A percentile compares a stretch with the other conserved stretches of the same genome.
phyloP scores from a whole-genome alignment of 23 tunicate genomes.

The Corella eumyota region DNA sequence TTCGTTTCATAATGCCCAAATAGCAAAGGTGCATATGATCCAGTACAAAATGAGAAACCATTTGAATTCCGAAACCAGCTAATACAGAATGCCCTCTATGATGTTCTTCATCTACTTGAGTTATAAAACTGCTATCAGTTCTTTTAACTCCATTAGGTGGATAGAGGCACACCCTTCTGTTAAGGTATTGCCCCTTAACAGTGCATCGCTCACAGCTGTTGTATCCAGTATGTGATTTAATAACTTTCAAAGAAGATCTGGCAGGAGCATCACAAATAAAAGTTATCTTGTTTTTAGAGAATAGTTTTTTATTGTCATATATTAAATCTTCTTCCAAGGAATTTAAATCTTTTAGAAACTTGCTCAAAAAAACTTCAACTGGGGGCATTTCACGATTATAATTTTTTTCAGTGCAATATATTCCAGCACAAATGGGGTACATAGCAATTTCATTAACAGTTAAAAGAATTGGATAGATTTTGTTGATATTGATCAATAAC shows the following conservation, averaged over 20 bases:
- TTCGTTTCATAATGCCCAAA: constrained; percentile 21
- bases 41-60: constrained; percentile 29
- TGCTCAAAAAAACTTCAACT: neutral
- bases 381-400: constrained; percentile 10
- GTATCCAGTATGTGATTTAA: constrained; percentile 30
- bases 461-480: constrained; percentile 7
- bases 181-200: constrained; percentile 20
- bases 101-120: constrained; percentile 14
- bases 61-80: constrained; percentile 13
- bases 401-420: constrained; percentile 1
- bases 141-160: neutral
- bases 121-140: constrained; percentile 16
- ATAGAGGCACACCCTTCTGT: constrained; percentile 13
- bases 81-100: constrained; percentile 9
- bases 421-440: constrained; percentile 14
- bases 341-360: neutral
- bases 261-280: constrained; percentile 56
- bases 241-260: constrained; percentile 24
- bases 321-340: too few relatives aligned
- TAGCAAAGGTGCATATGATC: constrained; percentile 39
- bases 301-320: too few relatives aligned
- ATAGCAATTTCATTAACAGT: constrained; percentile 1
- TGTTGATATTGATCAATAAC: neutral
- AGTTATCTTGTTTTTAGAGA: constrained; percentile 3
- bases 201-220: constrained; percentile 12